Base-by-base conservation (phyloP, 2,888 invertebrate genomes). In the Dicycla oo region DNA sequence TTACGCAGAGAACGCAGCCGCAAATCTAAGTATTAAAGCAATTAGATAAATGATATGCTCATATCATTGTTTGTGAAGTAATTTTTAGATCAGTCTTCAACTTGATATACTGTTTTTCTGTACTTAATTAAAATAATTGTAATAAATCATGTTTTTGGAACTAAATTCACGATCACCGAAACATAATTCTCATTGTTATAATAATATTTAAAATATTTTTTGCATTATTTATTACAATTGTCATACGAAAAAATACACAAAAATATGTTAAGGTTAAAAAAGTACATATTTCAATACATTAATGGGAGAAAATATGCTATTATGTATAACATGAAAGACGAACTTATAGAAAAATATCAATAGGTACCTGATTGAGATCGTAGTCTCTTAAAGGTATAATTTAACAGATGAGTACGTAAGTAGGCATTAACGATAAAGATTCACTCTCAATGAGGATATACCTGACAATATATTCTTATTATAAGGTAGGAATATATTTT, bases 401-500 rank as follows among this genome's bases (percentile, higher is more conserved):
- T 45, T 45, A 15, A 53, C 61, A 53, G 72, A 26, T 61, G n/a
- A 53, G 18, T 38, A 60, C 30, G 1, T 18, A 45, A 71, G 38
- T 18, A 38, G 4, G 18, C 2, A 18, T 53, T n/a, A 45, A 7
- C 18, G 7, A 53, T 34, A 34, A 20, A 38, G 15, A 70, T 45
- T 40, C 47, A 30, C 15, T 23, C 49, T 58, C 70, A 70, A 43
- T 49, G 18, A 23, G 15, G 30, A 57, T 70, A 40, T n/a, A n/a
- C 13, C n/a, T 34, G 4, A 26, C 38, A 15, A 15, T 38, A 20
- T 38, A 30, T 57, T 10, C 13, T 11, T 18, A 57, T 7, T 43
- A 15, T 18, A n/a, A 11, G 11, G 6, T 40, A 30, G 4, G 2
- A 54, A 26, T 34, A 20, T 51, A 51, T 65, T 66, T 30, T 51